Evolutionary conservation across 1,140 invertebrate genomes (phyloP), one percentile per base, ranked within the genome.

Genomic region (Ooceraea biroi): DNA sequence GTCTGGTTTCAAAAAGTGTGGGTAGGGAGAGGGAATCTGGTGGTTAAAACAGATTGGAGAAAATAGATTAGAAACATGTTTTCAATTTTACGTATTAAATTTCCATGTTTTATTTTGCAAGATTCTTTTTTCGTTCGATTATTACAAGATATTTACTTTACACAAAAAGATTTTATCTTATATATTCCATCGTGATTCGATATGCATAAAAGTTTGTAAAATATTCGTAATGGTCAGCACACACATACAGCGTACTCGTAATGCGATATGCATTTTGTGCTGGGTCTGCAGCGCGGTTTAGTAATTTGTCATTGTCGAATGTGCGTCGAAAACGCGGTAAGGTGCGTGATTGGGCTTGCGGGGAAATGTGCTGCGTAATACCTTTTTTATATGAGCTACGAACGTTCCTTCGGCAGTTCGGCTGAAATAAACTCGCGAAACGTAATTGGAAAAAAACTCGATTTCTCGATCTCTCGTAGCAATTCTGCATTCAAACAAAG

Each of bases 251-350:
- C 2, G 36, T 7, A 36, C 36, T 3, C 36, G 36, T 36, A 73
- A 76, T 22, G 27, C 61, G 25, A 76, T 76, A 63, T 76, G 44
- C 22, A 76, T 63, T 76, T 76, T n/a, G 22, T 27, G 30, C 14
- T 12, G 60, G n/a, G 3, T 76, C 5, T 27, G 25, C 57, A 48
- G 17, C 8, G 17, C 8, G 41, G n/a, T 76, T 76, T 36, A 44
- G 22, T 68, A 78, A 78, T 68, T 78, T 68, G 48, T 78, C 74
- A 68, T 44, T 68, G 61, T 78, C 36, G 74, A 77, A 66, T 77
- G 46, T 30, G 44, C n/a, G 19, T 66, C 46, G 17, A 68, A 78
- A 66, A 68, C 22, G 48, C 36, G 7, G 48, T 14, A 78, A 78
- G 55, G 19, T 68, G 36, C 36, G 7, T 36, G 48, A 78, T 77